Base-by-base conservation (phyloP, 2,797 vertebrate species). In the Pteropus rufus region DNA sequence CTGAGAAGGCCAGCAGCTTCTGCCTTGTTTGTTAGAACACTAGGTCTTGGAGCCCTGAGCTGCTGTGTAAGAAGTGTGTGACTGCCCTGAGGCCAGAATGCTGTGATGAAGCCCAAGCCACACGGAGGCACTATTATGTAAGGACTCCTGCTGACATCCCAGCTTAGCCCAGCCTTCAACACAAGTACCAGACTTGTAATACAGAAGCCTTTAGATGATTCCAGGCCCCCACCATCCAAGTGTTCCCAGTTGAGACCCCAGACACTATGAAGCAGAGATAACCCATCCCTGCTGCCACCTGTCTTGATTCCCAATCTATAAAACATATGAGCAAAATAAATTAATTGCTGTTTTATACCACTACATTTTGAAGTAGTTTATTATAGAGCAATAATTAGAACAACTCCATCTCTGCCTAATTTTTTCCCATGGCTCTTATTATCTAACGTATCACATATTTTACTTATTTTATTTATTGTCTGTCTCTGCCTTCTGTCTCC, bases 201-300 rank as follows among this genome's bases (percentile, higher is more conserved):
- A 34, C 86, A 92, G 29, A 94, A 91, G 18, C 23, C 67, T 81
- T 39, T 49, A 76, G 46, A 60, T 76, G 84, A 87, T 89, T 95
- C 65, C 31, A 89, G 41, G 69, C 14, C 39, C 89, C 52, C 87
- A 10, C 11, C 54, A 62, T 56, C 80, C 73, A 81, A n/a, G 18
- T 58, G 49, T 26, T 62, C 31, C 54, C 52, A 41, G 10, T 26
- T 86, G 29, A 92, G 62, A 21, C 5, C 49, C 23, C 31, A 39
- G 41, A 83, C 4, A 85, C 36, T 23, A 24, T 34, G 64, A 91
- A 91, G 31, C 49, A 79, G 81, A 46, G 46, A 67, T 19, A 77
- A 52, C 76, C 24, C 65, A 81, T 24, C 44, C 21, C n/a, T 60
- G 24, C 9, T 54, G 19, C 26, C 34, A 88, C 11, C 24, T 46